Evolutionary conservation across 1,140 invertebrate species (phyloP).

Genomic region (Lepidurus packardi): DNA sequence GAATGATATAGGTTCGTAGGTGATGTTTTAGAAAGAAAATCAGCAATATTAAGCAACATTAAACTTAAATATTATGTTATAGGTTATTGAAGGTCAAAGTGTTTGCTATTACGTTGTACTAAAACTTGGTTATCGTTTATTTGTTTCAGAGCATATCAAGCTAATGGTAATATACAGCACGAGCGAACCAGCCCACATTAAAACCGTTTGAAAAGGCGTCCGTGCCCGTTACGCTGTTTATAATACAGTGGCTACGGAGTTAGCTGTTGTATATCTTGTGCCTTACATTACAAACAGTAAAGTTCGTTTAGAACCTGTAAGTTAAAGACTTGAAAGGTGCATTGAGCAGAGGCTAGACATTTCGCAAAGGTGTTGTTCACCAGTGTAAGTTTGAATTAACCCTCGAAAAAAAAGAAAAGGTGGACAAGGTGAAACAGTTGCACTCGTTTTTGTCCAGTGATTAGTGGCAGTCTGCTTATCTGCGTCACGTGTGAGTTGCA

Average conservation of each 20-base stretch:
- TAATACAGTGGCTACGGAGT: background rate
- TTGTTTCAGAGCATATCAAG: conserved; percentile 2
- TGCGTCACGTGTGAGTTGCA: background rate
- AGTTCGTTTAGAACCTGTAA: background rate
- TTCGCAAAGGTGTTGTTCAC: background rate
- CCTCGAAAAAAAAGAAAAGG: background rate
- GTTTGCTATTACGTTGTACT: background rate
- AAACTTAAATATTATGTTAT: background rate
- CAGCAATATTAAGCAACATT: background rate
- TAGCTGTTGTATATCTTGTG: background rate
- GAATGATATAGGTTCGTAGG: background rate
- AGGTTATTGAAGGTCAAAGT: background rate
- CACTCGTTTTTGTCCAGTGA: background rate
- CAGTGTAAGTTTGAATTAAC: background rate
- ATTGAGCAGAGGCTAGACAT: background rate
- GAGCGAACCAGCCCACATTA: background rate
- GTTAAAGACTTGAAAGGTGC: conserved; percentile 5
- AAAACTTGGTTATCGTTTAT: background rate
- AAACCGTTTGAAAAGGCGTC: background rate
- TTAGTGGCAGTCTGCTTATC: conserved; percentile 15
- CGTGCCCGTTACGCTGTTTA: background rate
- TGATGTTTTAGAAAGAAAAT: background rate
- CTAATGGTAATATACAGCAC: background rate
- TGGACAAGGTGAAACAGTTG: background rate
- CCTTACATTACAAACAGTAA: conserved; percentile 2